phyloP scores from a whole-genome alignment of 1,140 invertebrate species.

The Phenacoccus solenopsis region DNA sequence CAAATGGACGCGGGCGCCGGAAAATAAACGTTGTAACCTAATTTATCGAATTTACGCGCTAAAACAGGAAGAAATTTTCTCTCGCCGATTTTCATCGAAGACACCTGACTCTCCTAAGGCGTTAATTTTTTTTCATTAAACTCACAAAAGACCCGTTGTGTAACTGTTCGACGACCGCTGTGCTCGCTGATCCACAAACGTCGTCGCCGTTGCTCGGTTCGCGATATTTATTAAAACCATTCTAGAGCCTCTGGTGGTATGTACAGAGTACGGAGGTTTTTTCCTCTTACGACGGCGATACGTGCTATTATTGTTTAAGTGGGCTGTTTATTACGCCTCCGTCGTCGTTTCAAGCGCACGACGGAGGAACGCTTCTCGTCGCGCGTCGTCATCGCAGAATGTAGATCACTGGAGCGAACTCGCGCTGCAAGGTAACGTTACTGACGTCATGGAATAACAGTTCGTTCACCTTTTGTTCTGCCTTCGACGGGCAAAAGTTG shows the following conservation, averaged over 20 bases:
- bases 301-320: background rate
- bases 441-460: background rate
- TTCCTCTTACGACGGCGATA: background rate
- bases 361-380: background rate
- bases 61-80: background rate
- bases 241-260: too few relatives aligned
- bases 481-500: background rate
- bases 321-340: background rate
- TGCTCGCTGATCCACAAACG: background rate
- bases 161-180: background rate
- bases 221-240: background rate
- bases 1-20: background rate
- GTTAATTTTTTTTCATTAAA: background rate
- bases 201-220: background rate
- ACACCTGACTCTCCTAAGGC: background rate
- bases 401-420: background rate
- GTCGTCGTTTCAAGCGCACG: background rate
- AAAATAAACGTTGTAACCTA: background rate
- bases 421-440: background rate
- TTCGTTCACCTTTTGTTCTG: background rate
- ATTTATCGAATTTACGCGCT: background rate
- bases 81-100: background rate
- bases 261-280: background rate
- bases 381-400: background rate
- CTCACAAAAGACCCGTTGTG: background rate